Conservation (phyloP, 2,797 vertebrate genomes). For the Nannoperca obscura region DNA sequence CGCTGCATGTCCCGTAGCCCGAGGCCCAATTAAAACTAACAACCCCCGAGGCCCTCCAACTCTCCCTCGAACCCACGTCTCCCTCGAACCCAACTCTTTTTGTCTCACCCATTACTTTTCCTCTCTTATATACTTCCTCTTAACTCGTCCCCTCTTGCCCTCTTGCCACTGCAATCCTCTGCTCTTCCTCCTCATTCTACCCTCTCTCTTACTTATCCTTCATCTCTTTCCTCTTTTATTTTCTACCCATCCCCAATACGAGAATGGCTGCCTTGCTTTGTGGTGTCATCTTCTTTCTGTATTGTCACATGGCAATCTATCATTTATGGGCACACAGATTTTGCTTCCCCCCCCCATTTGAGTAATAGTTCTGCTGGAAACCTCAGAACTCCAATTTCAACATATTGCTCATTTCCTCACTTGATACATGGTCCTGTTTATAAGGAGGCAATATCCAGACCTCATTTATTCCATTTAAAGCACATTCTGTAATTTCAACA, state of each 20-base stretch:
- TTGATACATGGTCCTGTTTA: slow-evolving; percentile 41
- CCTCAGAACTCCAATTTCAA: slow-evolving; percentile 56
- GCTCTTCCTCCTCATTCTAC: slow-evolving; percentile 31
- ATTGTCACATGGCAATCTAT: slow-evolving; percentile 45
- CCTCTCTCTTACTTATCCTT: slow-evolving; percentile 21
- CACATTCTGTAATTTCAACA: slow-evolving; percentile 59
- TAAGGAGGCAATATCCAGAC: slow-evolving; percentile 58
- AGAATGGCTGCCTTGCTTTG: background rate
- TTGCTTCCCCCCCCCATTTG: slow-evolving; percentile 37
- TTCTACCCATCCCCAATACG: background rate
- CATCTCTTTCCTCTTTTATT: slow-evolving; percentile 9
- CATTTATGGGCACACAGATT: slow-evolving; percentile 45
- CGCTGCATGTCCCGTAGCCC: slow-evolving; percentile 76
- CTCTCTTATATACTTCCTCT: slow-evolving; percentile 36
- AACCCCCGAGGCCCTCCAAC: slow-evolving; percentile 65
- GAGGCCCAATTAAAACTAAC: slow-evolving; percentile 88
- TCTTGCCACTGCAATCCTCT: slow-evolving; percentile 22
- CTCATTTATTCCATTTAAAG: slow-evolving; percentile 56
- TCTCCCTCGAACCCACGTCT: slow-evolving; percentile 35
- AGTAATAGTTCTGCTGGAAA: slow-evolving; percentile 46
- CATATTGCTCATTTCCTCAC: slow-evolving; percentile 63
- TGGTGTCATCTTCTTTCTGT: slow-evolving; percentile 30
- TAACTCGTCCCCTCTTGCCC: slow-evolving; percentile 18
- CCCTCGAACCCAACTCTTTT: slow-evolving; percentile 41
- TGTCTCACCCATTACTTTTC: slow-evolving; percentile 45